phyloP scores from a whole-genome alignment of 2,888 invertebrate species.

The Luperina testacea region DNA sequence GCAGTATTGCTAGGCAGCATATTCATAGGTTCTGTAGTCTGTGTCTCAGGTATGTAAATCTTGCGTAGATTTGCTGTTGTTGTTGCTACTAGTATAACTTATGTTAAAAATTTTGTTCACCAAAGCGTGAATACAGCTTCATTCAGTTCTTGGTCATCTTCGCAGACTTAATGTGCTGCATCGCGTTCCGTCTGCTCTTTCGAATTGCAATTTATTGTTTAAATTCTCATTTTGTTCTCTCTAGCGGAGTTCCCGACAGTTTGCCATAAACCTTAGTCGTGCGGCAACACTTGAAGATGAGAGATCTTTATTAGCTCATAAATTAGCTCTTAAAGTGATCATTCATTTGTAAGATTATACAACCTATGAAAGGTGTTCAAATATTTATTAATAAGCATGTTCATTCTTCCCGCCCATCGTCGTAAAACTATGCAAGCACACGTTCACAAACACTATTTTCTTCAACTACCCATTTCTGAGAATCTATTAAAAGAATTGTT shows the following conservation, averaged over 20 bases:
- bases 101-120: background rate
- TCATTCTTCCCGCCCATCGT: background rate
- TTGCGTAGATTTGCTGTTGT: background rate
- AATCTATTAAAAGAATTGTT: constrained; percentile 22
- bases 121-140: background rate
- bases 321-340: background rate
- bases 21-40: background rate
- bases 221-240: background rate
- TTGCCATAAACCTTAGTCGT: background rate
- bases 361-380: background rate
- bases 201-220: constrained; percentile 7
- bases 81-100: background rate
- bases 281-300: background rate
- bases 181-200: background rate
- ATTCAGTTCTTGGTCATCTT: background rate
- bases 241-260: background rate
- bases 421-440: constrained; percentile 24
- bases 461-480: constrained; percentile 4
- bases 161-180: background rate
- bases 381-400: constrained; percentile 15
- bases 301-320: constrained; percentile 10
- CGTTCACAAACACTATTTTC: constrained; percentile 10
- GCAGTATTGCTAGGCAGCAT: background rate
- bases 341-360: constrained; percentile 12
- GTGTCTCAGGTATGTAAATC: background rate